Conservation (phyloP, 2,888 invertebrate species). For the Parnassius glacialis region DNA sequence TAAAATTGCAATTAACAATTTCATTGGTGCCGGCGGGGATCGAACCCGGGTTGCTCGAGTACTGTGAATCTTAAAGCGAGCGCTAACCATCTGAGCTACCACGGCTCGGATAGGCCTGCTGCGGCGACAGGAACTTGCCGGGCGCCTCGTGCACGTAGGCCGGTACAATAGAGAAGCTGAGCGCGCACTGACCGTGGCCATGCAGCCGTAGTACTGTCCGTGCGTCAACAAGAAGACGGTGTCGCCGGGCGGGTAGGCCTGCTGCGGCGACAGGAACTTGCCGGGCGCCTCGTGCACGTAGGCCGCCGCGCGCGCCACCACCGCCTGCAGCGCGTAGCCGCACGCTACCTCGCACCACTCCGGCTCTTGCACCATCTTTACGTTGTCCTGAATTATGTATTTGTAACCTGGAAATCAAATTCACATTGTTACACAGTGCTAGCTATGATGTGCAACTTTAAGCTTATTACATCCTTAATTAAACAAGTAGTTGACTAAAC, state of each 20-base stretch:
- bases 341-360: slow-evolving; percentile 84
- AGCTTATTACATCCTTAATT: no score
- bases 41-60: no score
- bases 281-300: slow-evolving; percentile 42
- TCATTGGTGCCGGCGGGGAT: no score
- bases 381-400: slow-evolving; percentile 78
- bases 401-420: slow-evolving; percentile 55
- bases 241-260: slow-evolving; percentile 84
- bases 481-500: no score
- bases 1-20: no score
- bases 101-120: slow-evolving; percentile 84
- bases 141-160: slow-evolving; percentile 42
- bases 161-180: slow-evolving; percentile 13
- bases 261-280: slow-evolving; percentile 51
- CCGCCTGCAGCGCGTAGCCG: slow-evolving; percentile 86
- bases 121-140: slow-evolving; percentile 48
- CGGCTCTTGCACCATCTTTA: slow-evolving; percentile 83
- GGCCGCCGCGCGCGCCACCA: slow-evolving; percentile 58
- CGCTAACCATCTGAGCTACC: no score
- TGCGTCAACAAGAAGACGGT: slow-evolving; percentile 87
- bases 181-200: slow-evolving; percentile 83
- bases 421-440: background rate
- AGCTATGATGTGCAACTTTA: no score
- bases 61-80: no score
- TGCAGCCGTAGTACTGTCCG: slow-evolving; percentile 89